Conservation (phyloP, 2,797 vertebrate species). For the Betta splendens region DNA sequence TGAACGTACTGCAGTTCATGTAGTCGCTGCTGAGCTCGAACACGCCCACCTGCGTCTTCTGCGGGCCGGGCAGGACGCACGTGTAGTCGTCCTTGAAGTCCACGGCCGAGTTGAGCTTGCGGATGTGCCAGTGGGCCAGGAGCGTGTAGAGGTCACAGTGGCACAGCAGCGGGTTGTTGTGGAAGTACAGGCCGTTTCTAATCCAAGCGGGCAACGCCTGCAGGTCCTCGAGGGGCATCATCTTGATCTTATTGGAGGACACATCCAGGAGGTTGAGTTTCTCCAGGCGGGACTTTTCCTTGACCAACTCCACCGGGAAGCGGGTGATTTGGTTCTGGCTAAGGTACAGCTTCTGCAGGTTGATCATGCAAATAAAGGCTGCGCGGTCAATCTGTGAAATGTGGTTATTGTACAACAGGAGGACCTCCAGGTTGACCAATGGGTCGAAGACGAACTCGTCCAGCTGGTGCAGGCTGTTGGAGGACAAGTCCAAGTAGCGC, state of each 20-base stretch:
- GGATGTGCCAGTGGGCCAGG: conserved; percentile 87
- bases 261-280: conserved; percentile 90
- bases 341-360: conserved; percentile 93
- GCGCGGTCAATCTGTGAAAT: conserved; percentile 88
- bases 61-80: conserved; percentile 75
- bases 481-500: conserved; percentile 93
- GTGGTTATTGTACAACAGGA: conserved; percentile 93
- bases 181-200: conserved; percentile 93
- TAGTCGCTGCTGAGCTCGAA: conserved; percentile 80
- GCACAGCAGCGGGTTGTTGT: conserved; percentile 90
- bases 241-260: conserved; percentile 91
- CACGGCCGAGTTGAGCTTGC: conserved; percentile 88
- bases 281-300: conserved; percentile 84
- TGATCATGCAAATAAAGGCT: conserved; percentile 86
- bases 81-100: conserved; percentile 91
- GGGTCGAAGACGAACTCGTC: conserved; percentile 93
- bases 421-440: conserved; percentile 87
- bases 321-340: conserved; percentile 93
- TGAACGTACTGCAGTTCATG: conserved; percentile 92
- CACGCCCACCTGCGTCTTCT: conserved; percentile 70
- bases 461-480: conserved; percentile 85
- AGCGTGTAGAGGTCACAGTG: conserved; percentile 91
- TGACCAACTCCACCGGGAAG: conserved; percentile 91
- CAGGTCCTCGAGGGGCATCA: conserved; percentile 83
- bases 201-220: conserved; percentile 89